phyloP scores from a whole-genome alignment of 1,140 invertebrate species.

The Adoxophyes honmai region DNA sequence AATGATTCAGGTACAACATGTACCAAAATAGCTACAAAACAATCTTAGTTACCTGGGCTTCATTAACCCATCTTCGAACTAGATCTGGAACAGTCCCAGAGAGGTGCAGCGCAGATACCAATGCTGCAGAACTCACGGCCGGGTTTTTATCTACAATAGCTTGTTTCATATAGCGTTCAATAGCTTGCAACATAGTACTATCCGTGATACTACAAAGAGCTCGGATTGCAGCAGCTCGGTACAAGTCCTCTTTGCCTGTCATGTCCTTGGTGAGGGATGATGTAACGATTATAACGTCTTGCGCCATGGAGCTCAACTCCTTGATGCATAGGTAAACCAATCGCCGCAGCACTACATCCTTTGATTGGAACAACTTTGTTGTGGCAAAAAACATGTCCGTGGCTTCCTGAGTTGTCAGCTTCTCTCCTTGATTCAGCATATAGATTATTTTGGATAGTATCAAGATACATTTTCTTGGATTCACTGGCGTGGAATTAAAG shows the following conservation, averaged over 20 bases:
- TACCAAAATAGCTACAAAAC: no score
- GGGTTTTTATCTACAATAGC: constrained; percentile 97
- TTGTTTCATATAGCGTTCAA: constrained; percentile 99
- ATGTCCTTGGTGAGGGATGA: constrained; percentile 98
- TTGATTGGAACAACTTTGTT: constrained; percentile 98
- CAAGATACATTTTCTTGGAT: constrained; percentile 95
- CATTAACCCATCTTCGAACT: constrained; percentile 97
- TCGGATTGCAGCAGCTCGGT: constrained; percentile 96
- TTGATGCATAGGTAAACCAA: constrained; percentile 98
- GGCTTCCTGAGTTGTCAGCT: constrained; percentile 93
- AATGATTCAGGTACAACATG: no score
- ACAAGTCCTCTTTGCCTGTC: constrained; percentile 98
- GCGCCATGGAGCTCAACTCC: constrained; percentile 95
- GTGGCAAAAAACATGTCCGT: constrained; percentile 99
- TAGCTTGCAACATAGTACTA: constrained; percentile 95
- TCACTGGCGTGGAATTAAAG: constrained; percentile 98
- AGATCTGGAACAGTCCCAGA: constrained; percentile 91
- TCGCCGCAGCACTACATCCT: constrained; percentile 93
- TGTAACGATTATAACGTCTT: constrained; percentile 99
- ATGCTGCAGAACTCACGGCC: constrained; percentile 96
- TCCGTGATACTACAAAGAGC: constrained; percentile 98
- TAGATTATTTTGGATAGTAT: constrained; percentile 98
- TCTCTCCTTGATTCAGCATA: constrained; percentile 92
- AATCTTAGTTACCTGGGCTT: constrained; percentile 89
- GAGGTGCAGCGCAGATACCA: constrained; percentile 93